Base-by-base conservation (phyloP, 2,888 invertebrate species). In the Pseudococcus longispinus region DNA sequence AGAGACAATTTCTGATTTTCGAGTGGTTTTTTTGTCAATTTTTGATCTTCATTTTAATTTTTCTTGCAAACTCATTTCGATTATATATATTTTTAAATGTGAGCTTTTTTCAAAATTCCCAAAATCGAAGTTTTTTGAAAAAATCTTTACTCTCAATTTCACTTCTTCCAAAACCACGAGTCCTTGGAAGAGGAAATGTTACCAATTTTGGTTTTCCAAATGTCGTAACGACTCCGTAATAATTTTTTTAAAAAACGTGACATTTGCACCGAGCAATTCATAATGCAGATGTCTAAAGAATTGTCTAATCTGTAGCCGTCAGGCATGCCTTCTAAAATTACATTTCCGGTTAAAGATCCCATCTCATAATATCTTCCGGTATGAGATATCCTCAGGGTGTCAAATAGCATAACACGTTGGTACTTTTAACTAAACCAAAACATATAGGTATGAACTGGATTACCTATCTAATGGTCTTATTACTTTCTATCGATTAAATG, bases 401-500 rank as follows among this genome's bases (percentile, higher is more conserved):
- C 32, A 74, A 74, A 32, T 74, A 37, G 74, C 74, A 32, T 18
- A 23, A 60, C 60, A 60, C 8, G n/a, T 51, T 23, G 9, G 60
- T 23, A 60, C 20, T 37, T 37, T 5, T 32, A 60, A 23, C 23
- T 23, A 1, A 60, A 60, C 60, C 60, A 23, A 60, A 60, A 20
- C 23, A 9, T 11, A 23, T 5, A n/a, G 13, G 15, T 55, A 8
- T 13, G 13, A 26, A 70, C 29, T 15, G 9, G 2, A 26, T 26
- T 26, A 70, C 15, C 32, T n/a, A 11, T 1, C 29, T 18, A 1
- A 74, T 74, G 20, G n/a, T 60, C 23, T 60, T 60, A 60, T 60
- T 60, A 74, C 74, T 74, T 74, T 74, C 74, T 74, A 74, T 37
- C 29, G 18, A 74, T 74, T 74, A 74, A 74, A 2, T 74, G 74